These are phyloP conservation scores for Oligia fasciuncula DNA, from an alignment of 2,888 invertebrate species.

Conservation along the genomic window DNA sequence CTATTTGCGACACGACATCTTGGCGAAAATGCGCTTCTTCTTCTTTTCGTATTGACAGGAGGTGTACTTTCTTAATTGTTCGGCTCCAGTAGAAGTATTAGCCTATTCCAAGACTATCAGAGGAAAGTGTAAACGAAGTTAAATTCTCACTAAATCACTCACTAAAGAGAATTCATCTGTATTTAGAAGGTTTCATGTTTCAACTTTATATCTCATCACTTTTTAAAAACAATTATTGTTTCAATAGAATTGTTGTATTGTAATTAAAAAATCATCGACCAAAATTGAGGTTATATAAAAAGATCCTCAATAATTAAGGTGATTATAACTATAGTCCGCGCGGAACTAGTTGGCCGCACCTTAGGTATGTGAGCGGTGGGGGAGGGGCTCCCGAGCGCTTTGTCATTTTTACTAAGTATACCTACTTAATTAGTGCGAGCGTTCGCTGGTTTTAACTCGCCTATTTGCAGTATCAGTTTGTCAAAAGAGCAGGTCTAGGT, in stretches of 20 bases:
- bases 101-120: neutral
- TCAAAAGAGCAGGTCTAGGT: neutral
- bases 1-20: constrained; percentile 38
- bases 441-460: no score
- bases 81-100: neutral
- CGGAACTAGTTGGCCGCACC: no score
- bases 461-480: neutral
- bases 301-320: neutral
- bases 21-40: constrained; percentile 15
- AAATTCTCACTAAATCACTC: neutral
- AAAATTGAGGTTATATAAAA: neutral
- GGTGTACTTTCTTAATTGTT: neutral
- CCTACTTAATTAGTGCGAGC: no score
- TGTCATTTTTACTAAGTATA: no score
- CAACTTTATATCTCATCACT: neutral
- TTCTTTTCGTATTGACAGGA: neutral
- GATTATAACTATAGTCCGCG: no score
- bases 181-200: neutral
- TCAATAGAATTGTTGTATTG: no score
- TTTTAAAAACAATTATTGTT: neutral
- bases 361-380: no score
- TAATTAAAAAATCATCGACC: neutral
- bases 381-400: no score
- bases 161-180: neutral
- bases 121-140: neutral